Evolutionary conservation across 2,113 vertebrate species (phyloP).

Genomic region (Cairina moschata): DNA sequence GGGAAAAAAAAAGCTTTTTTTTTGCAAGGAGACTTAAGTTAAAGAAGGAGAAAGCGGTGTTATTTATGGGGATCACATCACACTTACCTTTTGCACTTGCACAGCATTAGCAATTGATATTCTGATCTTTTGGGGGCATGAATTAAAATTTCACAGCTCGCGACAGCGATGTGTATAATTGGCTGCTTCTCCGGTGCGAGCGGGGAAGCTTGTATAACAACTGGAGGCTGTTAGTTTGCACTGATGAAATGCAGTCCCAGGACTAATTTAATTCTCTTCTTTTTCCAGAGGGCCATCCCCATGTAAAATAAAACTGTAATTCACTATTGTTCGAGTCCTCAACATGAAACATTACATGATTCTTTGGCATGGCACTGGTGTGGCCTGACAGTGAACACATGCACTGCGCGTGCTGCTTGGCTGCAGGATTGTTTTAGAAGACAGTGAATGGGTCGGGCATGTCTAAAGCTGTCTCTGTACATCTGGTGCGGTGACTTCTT

Average conservation of each 20-base stretch:
- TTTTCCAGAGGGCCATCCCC: neutral
- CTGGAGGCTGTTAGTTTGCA: neutral
- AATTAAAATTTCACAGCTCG: neutral
- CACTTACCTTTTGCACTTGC: neutral
- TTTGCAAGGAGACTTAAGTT: neutral
- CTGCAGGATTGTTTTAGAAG: neutral
- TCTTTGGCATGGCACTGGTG: accelerated
- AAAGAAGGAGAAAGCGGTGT: neutral
- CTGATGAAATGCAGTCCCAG: neutral
- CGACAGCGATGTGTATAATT: neutral
- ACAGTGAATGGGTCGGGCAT: accelerated
- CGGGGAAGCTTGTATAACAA: neutral
- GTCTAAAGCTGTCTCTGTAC: neutral
- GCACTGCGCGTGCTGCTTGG: neutral
- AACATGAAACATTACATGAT: neutral
- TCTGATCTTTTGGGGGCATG: neutral
- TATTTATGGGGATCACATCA: neutral
- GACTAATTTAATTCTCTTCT: neutral
- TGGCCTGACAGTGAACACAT: accelerated
- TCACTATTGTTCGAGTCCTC: neutral
- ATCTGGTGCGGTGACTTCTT: neutral
- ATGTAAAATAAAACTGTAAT: neutral
- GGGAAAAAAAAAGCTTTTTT: neutral
- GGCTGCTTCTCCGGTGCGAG: neutral
- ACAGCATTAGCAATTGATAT: neutral